Evolutionary conservation across 1,140 invertebrate genomes (phyloP).

Genomic region (Drosophila seguyi): DNA sequence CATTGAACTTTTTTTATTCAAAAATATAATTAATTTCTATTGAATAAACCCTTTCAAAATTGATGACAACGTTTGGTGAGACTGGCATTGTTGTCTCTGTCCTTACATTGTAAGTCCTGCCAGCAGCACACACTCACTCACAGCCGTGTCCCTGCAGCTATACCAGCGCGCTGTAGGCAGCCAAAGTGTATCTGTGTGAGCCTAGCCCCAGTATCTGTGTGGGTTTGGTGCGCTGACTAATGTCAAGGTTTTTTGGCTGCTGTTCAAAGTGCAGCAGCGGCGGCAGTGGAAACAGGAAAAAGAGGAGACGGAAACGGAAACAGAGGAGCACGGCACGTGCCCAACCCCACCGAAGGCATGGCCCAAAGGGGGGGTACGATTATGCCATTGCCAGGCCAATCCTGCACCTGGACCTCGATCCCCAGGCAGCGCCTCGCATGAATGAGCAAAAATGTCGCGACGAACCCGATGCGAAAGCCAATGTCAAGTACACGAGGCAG

Average conservation of each 20-base stretch:
- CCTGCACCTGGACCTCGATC: conserved; percentile 25
- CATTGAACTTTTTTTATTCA: background rate
- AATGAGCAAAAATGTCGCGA: conserved; percentile 65
- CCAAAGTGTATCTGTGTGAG: conserved; percentile 5
- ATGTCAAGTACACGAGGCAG: conserved; percentile 68
- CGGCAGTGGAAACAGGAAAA: conserved; percentile 12
- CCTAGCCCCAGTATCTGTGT: conserved; percentile 6
- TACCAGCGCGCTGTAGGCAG: background rate
- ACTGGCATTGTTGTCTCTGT: background rate
- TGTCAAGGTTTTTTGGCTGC: conserved; percentile 77
- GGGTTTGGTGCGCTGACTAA: conserved; percentile 45
- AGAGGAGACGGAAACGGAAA: conserved; percentile 1
- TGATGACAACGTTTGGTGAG: background rate
- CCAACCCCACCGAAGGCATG: conserved; percentile 12
- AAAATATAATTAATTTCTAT: background rate
- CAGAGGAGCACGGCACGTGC: conserved; percentile 42
- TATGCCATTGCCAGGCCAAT: conserved; percentile 57
- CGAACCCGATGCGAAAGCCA: conserved; percentile 53
- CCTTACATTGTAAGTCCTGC: background rate
- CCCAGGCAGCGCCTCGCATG: conserved; percentile 39
- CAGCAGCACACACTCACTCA: background rate
- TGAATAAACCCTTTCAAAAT: background rate
- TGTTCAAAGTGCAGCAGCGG: conserved; percentile 57
- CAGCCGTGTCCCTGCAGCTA: background rate
- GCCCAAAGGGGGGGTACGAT: conserved; percentile 8